Evolutionary conservation across 2,113 vertebrate species (phyloP), one percentile per base, ranked within the genome.

Genomic region (Dunckerocampus dactyliophorus): DNA sequence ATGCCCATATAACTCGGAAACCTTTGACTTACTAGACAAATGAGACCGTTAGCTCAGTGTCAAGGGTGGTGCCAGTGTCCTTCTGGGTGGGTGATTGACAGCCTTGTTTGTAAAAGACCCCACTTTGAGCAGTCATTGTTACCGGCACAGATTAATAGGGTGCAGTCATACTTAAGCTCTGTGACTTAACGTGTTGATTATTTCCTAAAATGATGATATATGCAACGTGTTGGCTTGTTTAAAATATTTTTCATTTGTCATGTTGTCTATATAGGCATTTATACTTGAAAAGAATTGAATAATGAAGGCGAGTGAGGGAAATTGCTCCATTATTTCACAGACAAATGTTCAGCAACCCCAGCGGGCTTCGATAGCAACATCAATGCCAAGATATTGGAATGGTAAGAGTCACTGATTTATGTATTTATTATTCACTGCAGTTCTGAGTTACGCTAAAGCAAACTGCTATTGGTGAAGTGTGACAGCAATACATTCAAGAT

Each of bases 191-290:
- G 70, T 82, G 72, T 48, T 65, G 74, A 78, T 72, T 66, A 76
- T 81, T 77, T 78, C 75, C 76, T 79, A 65, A 77, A 83, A 74
- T 71, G 17, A 67, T 80, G 84, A 86, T 80, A 71, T 79, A 87
- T 81, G 75, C 42, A 20, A 69, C 46, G 61, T 54, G 77, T 42
- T 63, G 71, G 49, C 54, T 56, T 65, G 65, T 82, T 28, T 28
- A 69, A 85, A 81, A 87, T 62, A 60, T 71, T 78, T 84, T 85
- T 82, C 72, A 77, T 85, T 86, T 85, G 74, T 86, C 80, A 82
- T 58, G 68, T 69, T 77, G 3, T 50, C 17, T 50, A 50, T 21
- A 19, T 50, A 9, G 9, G 6, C 48, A 82, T 84, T 85, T 86
- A 88, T 78, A 79, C 61, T 71, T 72, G 58, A 53, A 71, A 75